A percentile compares a stretch with the other conserved stretches of the same genome.
Evolutionary conservation across 1,140 invertebrate species (phyloP).

Genomic region (Drosophila melanica): DNA sequence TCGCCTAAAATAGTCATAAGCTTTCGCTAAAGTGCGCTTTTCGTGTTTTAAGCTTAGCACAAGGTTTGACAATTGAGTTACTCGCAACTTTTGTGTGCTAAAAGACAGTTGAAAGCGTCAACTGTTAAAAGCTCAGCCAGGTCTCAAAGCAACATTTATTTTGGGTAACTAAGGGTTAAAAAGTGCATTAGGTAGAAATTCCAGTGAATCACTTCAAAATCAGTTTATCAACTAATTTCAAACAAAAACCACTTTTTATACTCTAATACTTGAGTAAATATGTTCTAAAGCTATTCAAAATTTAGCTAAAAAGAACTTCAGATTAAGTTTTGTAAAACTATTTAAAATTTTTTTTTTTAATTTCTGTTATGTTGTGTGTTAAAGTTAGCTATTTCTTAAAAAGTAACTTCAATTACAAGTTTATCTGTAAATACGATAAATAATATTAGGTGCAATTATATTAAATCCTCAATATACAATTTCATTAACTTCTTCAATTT

Average conservation of each 20-base stretch:
- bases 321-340: no score
- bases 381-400: no score
- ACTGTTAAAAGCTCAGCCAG: not conserved
- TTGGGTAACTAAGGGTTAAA: no score
- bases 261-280: no score
- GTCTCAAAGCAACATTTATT: not conserved
- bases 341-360: not conserved
- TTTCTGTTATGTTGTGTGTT: not conserved
- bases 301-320: no score
- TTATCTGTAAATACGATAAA: no score
- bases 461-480: not conserved
- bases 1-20: conserved; percentile 27
- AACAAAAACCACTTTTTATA: no score
- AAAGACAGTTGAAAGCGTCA: not conserved
- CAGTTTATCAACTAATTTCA: no score
- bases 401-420: no score
- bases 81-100: not conserved
- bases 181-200: not conserved
- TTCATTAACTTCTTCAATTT: not conserved
- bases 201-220: no score
- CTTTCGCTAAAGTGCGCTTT: conserved; percentile 28
- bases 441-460: no score
- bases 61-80: not conserved
- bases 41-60: not conserved
- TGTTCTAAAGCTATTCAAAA: no score